These are phyloP conservation scores for Dicrostonyx torquatus DNA, from an alignment of 2,797 vertebrate species.

Conservation along the genomic window DNA sequence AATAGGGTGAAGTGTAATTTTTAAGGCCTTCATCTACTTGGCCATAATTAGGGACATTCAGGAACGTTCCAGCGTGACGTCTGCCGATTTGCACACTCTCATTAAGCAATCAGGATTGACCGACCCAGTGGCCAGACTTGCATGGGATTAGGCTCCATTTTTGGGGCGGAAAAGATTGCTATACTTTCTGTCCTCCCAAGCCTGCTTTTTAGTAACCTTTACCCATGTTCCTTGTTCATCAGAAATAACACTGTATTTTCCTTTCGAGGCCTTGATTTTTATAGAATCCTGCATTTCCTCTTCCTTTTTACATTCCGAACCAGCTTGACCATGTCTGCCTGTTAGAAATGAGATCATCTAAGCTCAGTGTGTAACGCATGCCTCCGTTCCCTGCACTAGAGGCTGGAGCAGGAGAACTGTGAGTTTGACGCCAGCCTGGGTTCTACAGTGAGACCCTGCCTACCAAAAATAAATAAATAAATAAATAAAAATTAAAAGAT, in stretches of 20 bases:
- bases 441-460: not conserved
- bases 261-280: slow-evolving; percentile 10
- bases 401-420: not conserved
- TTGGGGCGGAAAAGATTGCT: not conserved
- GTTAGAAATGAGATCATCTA: slow-evolving; percentile 9
- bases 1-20: slow-evolving; percentile 82
- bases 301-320: not conserved
- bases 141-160: not conserved
- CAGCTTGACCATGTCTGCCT: not conserved
- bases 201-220: not conserved
- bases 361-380: not conserved
- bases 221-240: not conserved
- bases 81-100: slow-evolving; percentile 79
- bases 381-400: not conserved
- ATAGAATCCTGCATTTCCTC: not conserved
- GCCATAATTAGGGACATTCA: slow-evolving; percentile 83
- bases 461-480: not conserved
- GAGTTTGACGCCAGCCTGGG: not conserved
- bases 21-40: slow-evolving; percentile 83
- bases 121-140: slow-evolving; percentile 50
- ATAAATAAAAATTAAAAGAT: not conserved
- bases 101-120: slow-evolving; percentile 77
- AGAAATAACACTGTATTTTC: not conserved
- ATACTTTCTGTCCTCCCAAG: not conserved
- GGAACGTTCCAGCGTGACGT: slow-evolving; percentile 69